Evolutionary conservation across 2,888 invertebrate genomes (phyloP).

Genomic region (Drosophila nr. perissopoda): DNA sequence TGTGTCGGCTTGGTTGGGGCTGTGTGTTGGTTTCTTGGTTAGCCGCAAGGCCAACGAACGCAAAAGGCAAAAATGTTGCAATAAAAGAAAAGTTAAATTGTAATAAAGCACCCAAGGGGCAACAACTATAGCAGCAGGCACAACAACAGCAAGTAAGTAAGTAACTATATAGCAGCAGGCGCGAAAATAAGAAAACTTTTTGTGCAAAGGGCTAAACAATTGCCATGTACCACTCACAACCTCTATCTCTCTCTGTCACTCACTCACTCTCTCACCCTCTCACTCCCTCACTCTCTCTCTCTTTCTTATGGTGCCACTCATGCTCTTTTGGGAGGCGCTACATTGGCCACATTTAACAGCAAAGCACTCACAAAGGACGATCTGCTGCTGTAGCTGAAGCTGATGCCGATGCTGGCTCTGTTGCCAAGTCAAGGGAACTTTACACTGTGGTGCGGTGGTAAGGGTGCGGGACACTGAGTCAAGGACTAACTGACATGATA

Average conservation of each 20-base stretch:
- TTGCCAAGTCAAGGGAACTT: background rate
- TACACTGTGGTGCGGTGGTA: too few relatives aligned
- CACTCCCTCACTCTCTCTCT: background rate
- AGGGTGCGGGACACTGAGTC: conserved; percentile 10
- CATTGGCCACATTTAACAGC: conserved; percentile 56
- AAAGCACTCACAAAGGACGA: conserved; percentile 42
- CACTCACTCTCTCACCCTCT: background rate
- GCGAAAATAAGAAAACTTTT: conserved; percentile 69
- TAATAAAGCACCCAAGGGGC: conserved; percentile 73
- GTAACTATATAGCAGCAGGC: conserved; percentile 51
- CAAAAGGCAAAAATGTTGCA: conserved; percentile 69
- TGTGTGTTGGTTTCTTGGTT: conserved; percentile 49
- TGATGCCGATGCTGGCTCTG: background rate
- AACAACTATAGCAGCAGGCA: conserved; percentile 33
- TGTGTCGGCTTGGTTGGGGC: conserved; percentile 10
- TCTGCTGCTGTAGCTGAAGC: conserved; percentile 1
- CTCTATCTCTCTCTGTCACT: background rate
- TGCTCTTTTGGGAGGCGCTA: conserved; percentile 30
- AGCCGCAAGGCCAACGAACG: conserved; percentile 55
- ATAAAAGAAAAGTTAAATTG: conserved; percentile 79
- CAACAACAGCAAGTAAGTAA: conserved; percentile 20
- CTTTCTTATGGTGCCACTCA: background rate
- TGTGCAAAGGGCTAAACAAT: conserved; percentile 65
- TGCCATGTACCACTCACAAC: conserved; percentile 45
- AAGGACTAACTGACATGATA: conserved; percentile 26